A percentile compares a stretch with the other conserved stretches of the same genome.
Conservation (phyloP, 2,113 vertebrate genomes). For the Sterrhoptilus dennistouni region DNA sequence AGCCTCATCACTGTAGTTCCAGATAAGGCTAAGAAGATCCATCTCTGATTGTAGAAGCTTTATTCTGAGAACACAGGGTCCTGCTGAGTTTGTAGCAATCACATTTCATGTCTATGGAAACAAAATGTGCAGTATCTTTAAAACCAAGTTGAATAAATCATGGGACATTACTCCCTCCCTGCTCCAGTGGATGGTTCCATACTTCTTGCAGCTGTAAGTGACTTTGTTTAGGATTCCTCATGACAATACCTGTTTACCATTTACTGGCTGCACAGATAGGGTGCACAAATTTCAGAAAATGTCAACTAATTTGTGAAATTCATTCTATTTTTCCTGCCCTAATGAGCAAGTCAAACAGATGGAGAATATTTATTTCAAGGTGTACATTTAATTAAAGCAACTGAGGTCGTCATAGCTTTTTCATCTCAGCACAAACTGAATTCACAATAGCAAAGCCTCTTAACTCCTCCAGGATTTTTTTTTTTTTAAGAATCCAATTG, state of each 20-base stretch:
- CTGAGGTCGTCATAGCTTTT: not conserved
- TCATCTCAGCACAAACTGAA: not conserved
- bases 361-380: not conserved
- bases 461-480: not conserved
- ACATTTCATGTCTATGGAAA: not conserved
- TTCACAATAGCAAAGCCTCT: not conserved
- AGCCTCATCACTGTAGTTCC: not conserved
- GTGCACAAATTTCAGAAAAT: not conserved
- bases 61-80: not conserved
- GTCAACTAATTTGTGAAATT: not conserved
- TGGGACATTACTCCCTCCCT: not conserved
- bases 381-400: not conserved
- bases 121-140: not conserved
- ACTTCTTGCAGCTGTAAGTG: not conserved
- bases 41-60: not conserved
- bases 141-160: not conserved
- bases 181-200: not conserved
- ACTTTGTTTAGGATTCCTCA: not conserved
- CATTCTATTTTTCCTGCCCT: not conserved
- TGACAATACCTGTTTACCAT: not conserved
- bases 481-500: not conserved
- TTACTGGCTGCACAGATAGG: not conserved
- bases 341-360: not conserved
- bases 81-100: not conserved
- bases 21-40: not conserved